These are phyloP conservation scores for Denticeps clupeoides DNA, from an alignment of 2,797 vertebrate species.

Conservation along the genomic window DNA sequence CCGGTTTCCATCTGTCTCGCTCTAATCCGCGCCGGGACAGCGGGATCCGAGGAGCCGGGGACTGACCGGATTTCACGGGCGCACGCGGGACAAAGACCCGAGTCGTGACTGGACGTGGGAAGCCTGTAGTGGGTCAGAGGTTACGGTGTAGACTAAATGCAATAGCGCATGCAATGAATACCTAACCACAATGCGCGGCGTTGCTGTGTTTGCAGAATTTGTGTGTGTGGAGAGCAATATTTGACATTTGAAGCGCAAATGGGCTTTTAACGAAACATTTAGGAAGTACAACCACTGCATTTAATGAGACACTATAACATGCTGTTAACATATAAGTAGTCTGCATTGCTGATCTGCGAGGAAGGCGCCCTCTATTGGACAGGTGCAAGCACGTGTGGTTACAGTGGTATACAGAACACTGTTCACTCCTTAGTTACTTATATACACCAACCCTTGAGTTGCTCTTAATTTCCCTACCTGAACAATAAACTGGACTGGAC, in stretches of 20 bases:
- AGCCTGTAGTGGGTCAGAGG: constrained; percentile 44
- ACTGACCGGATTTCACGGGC: constrained; percentile 19
- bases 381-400: too few species aligned
- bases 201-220: too few species aligned
- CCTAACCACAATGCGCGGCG: too few species aligned
- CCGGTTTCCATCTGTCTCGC: constrained; percentile 32
- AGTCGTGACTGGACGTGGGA: constrained; percentile 46
- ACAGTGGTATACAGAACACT: too few species aligned
- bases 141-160: constrained; percentile 25
- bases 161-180: too few species aligned
- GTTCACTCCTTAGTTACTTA: too few species aligned
- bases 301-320: too few species aligned
- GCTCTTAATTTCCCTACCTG: too few species aligned
- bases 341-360: background rate
- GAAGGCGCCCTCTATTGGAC: constrained; percentile 25
- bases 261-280: background rate
- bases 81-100: constrained; percentile 46
- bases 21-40: constrained; percentile 25
- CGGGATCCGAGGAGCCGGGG: constrained; percentile 42
- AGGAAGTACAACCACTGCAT: background rate
- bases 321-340: background rate
- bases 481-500: too few species aligned
- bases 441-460: too few species aligned
- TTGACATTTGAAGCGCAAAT: too few species aligned
- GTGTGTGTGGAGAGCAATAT: background rate